Conservation (phyloP, 2,113 vertebrate genomes). For the Deroptyus accipitrinus region DNA sequence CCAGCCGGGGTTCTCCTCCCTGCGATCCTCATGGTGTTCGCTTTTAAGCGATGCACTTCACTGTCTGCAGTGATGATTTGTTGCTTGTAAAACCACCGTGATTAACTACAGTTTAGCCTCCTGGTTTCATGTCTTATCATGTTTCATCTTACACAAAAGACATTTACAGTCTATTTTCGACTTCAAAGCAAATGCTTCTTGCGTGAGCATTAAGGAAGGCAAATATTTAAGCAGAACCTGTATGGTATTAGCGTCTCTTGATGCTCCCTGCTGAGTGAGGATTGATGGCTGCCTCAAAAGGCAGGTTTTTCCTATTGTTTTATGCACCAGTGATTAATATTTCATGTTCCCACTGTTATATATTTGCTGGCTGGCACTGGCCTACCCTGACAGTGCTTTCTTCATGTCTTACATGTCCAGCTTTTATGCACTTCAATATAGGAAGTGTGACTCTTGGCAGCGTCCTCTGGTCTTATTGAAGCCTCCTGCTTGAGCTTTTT, state of each 20-base stretch:
- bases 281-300: constrained; percentile 60
- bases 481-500: neutral
- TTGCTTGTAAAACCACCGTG: constrained; percentile 56
- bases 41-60: neutral
- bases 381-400: constrained; percentile 21
- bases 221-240: constrained; percentile 73
- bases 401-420: constrained; percentile 28
- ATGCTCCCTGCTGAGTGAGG: constrained; percentile 55
- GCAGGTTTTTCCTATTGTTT: constrained; percentile 63
- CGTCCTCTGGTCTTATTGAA: neutral
- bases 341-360: constrained; percentile 40
- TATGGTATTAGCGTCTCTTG: constrained; percentile 39
- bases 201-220: constrained; percentile 46
- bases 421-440: neutral
- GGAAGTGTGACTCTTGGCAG: constrained; percentile 44
- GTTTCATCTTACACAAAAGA: constrained; percentile 67
- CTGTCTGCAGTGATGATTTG: constrained; percentile 50
- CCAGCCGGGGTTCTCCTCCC: neutral
- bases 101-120: constrained; percentile 63
- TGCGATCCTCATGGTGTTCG: fast-evolving
- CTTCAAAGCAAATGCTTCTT: constrained; percentile 74
- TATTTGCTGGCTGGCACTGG: constrained; percentile 39
- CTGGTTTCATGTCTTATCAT: constrained; percentile 69
- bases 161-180: constrained; percentile 51
- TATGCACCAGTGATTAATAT: constrained; percentile 46